Evolutionary conservation across 2,888 invertebrate genomes (phyloP), one percentile per base, ranked within the genome.

Genomic region (Eumacrocentrus americanus): DNA sequence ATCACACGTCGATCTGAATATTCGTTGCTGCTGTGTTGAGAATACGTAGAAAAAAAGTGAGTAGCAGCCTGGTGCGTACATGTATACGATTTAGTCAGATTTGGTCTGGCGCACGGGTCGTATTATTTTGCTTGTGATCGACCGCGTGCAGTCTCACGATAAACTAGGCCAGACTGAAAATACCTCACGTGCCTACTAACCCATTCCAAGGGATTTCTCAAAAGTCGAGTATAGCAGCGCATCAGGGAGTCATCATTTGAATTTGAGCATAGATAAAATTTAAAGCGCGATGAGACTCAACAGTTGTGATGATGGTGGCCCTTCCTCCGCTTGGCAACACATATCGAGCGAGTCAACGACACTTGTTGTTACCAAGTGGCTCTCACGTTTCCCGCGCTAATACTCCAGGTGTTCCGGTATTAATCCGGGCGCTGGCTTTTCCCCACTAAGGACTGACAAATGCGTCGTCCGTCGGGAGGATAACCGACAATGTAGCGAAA

Each of bases 121-220:
- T 35, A 50, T 7, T 3, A 23, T n/a, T 25, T 23, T 46, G 11
- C 22, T 54, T 37, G 40, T 60, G 51, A 60, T 55, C 60, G 60
- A 55, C 51, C 53, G 47, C 55, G 51, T 60, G 51, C 55, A 60
- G 55, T 60, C 55, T 60, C 50, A 56, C 40, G 53, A 50, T 60
- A 50, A 60, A 60, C 60, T 60, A 60, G 60, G 60, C 60, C 60
- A 60, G 44, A 60, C 55, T 60, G 60, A 55, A 60, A 60, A 60
- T 60, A 60, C 55, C 55, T 60, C 55, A 55, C 55, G 44, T 20
- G 58, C 47, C 54, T 44, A 55, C 60, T 51, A 55, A 46, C 55
- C 35, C 55, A 42, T 35, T 51, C 37, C 55, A 50, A 51, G 51
- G 47, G 44, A 55, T 47, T 59, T 59, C n/a, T 54, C 51, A 51